These are phyloP conservation scores for Limenitis camilla DNA, from an alignment of 2,888 invertebrate genomes.

Conservation along the genomic window DNA sequence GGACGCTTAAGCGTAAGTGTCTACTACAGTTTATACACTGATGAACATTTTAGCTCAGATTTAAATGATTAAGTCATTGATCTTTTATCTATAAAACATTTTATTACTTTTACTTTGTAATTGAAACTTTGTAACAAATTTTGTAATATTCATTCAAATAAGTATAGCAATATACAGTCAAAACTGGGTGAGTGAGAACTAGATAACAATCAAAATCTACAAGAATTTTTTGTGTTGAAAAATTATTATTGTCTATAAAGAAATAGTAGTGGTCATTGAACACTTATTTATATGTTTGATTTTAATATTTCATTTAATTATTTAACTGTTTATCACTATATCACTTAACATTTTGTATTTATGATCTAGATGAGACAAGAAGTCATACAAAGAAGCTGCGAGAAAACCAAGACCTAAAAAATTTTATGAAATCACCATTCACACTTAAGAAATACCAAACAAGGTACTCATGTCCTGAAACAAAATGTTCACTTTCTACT, in stretches of 20 bases:
- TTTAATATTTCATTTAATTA: no score
- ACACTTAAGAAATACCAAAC: constrained; percentile 65
- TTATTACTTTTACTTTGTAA: neutral
- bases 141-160: no score
- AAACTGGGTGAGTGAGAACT: no score
- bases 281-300: no score
- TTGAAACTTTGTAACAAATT: no score
- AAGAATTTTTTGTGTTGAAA: no score
- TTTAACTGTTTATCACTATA: no score
- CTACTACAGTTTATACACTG: neutral
- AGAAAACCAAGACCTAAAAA: constrained; percentile 55
- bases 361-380: constrained; percentile 46
- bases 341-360: neutral
- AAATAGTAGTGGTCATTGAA: no score
- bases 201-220: no score
- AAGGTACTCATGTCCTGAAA: constrained; percentile 45
- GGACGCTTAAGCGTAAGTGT: constrained; percentile 55
- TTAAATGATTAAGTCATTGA: neutral
- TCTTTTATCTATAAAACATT: neutral
- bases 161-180: no score
- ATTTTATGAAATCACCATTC: constrained; percentile 66
- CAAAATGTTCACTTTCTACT: constrained; percentile 52
- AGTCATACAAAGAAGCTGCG: constrained; percentile 48
- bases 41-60: neutral
- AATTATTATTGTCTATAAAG: no score